Percentiles rank a stretch among this genome's conserved stretches.
Conservation (phyloP, 2,888 invertebrate genomes). For the Malthinus seriepunctatus region DNA sequence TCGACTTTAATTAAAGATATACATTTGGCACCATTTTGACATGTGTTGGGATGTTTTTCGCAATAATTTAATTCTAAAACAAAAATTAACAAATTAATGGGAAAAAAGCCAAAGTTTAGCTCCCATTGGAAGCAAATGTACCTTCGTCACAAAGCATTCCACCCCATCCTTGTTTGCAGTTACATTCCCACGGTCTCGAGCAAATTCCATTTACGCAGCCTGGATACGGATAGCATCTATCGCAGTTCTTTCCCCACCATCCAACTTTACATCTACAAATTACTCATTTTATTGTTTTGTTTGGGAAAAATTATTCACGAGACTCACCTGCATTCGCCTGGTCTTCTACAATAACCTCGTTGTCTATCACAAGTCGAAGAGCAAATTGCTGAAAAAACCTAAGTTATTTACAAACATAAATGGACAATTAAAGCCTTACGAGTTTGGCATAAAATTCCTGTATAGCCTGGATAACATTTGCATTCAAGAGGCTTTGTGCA, state of each 20-base stretch:
- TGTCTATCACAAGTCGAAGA: slow-evolving; percentile 79
- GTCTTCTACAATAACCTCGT: slow-evolving; percentile 81
- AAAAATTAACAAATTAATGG: neutral
- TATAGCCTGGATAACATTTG: slow-evolving; percentile 89
- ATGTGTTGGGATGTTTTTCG: slow-evolving; percentile 73
- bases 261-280: slow-evolving; percentile 78
- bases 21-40: slow-evolving; percentile 82
- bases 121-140: slow-evolving; percentile 54
- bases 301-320: neutral
- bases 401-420: neutral
- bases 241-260: slow-evolving; percentile 78
- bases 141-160: slow-evolving; percentile 92
- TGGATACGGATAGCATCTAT: slow-evolving; percentile 81
- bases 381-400: slow-evolving; percentile 73
- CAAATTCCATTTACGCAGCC: slow-evolving; percentile 88
- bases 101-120: too few species aligned
- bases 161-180: slow-evolving; percentile 85
- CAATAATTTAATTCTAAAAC: slow-evolving; percentile 78
- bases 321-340: slow-evolving; percentile 73
- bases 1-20: slow-evolving; percentile 76
- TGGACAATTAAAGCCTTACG: slow-evolving; percentile 63
- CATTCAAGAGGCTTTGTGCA: slow-evolving; percentile 91
- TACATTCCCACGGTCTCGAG: slow-evolving; percentile 86
- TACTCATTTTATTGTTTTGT: neutral
- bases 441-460: slow-evolving; percentile 83